These are phyloP conservation scores for Leucoraja erinaceus DNA, from an alignment of 2,113 vertebrate species.

Conservation along the genomic window DNA sequence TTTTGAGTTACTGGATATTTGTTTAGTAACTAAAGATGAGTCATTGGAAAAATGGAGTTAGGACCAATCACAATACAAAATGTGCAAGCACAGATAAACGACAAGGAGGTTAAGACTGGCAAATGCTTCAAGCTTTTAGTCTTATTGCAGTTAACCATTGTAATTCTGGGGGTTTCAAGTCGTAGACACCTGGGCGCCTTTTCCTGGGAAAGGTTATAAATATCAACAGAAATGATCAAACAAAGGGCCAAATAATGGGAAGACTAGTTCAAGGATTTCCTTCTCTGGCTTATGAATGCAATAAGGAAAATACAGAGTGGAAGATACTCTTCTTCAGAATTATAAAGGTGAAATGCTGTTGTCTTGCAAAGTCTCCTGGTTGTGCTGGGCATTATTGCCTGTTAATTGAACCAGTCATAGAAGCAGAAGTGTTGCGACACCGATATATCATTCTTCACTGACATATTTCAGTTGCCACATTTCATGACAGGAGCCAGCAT, in stretches of 20 bases:
- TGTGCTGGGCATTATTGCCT: background rate
- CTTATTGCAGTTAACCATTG: background rate
- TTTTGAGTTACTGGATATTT: background rate
- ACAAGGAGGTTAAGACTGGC: background rate
- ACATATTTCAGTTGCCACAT: background rate
- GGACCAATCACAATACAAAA: background rate
- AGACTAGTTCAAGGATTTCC: background rate
- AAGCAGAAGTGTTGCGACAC: background rate
- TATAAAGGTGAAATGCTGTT: background rate
- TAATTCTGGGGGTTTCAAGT: background rate
- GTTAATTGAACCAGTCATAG: background rate
- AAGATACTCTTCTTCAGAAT: background rate
- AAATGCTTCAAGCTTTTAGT: background rate
- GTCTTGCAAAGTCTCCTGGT: background rate
- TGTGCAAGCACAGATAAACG: background rate
- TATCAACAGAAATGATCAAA: too few species aligned
- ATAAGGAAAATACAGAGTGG: background rate
- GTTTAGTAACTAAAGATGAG: background rate
- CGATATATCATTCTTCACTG: background rate
- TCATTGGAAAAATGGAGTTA: background rate
- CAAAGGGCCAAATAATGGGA: background rate
- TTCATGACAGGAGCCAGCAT: background rate
- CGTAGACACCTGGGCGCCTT: background rate
- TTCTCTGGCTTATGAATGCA: background rate
- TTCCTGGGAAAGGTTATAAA: background rate